Conservation (phyloP, 2,797 vertebrate species). For the Rhabdomys pumilio region DNA sequence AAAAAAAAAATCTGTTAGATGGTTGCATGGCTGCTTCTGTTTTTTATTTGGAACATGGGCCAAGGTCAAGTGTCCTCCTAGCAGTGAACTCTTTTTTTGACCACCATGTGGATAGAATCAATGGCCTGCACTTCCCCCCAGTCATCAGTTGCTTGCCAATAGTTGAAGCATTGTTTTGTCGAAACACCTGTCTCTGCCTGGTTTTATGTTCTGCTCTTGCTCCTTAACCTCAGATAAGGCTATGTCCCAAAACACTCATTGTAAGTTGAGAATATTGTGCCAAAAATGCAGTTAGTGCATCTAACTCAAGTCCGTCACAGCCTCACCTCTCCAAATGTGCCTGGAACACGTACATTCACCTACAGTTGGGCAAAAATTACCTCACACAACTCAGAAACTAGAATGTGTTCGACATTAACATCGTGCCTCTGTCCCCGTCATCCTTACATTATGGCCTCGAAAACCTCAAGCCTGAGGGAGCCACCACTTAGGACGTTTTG, state of each 20-base stretch:
- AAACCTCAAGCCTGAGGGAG: not conserved
- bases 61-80: not conserved
- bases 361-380: not conserved
- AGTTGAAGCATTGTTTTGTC: not conserved
- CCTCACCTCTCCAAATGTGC: not conserved
- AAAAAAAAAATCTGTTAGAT: not conserved
- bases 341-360: not conserved
- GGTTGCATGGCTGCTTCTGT: not conserved
- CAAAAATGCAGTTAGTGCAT: not conserved
- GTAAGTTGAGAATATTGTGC: not conserved
- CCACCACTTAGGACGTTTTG: not conserved
- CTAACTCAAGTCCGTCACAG: not conserved
- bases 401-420: not conserved
- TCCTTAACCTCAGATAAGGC: not conserved
- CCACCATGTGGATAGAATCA: accelerated
- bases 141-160: not conserved
- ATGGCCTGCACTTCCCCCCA: accelerated
- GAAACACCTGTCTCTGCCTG: not conserved
- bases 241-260: not conserved
- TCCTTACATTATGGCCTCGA: not conserved
- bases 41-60: not conserved
- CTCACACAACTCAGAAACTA: not conserved
- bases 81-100: not conserved
- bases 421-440: accelerated
- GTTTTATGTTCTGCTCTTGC: not conserved